These are phyloP conservation scores for Tetropium fuscum DNA, from an alignment of 2,888 invertebrate species.

Conservation along the genomic window DNA sequence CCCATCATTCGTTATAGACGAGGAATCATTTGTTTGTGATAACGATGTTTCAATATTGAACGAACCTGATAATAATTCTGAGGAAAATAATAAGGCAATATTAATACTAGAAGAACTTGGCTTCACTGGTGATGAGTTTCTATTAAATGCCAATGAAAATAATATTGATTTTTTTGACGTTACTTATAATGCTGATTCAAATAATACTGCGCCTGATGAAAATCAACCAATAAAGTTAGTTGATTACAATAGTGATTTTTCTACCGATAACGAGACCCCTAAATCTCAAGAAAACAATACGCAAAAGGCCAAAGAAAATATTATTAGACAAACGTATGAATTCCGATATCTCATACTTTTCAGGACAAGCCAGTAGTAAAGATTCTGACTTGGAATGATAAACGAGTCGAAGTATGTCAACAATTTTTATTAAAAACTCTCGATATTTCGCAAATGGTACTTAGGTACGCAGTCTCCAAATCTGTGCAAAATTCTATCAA, in stretches of 20 bases:
- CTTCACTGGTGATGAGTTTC: too few species aligned
- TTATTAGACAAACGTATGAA: constrained; percentile 2
- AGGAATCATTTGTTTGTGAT: background rate
- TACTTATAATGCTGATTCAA: background rate
- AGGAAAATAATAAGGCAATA: background rate
- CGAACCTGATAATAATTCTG: background rate
- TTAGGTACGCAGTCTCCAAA: constrained; percentile 4
- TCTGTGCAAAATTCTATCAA: constrained; percentile 5
- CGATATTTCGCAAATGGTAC: constrained; percentile 6
- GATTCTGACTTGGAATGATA: constrained; percentile 8
- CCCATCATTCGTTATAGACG: too few species aligned
- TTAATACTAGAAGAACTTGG: background rate
- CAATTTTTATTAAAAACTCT: constrained; percentile 6
- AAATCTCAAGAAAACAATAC: constrained; percentile 2
- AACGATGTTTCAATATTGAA: background rate
- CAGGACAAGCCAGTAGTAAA: constrained; percentile 5
- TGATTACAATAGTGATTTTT: constrained; percentile 11
- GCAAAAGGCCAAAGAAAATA: constrained; percentile 2
- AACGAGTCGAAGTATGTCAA: background rate
- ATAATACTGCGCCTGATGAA: background rate
- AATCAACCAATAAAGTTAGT: constrained; percentile 11
- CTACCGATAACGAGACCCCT: constrained; percentile 4
- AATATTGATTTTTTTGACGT: background rate
- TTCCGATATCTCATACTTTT: constrained; percentile 10
- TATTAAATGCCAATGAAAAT: too few species aligned